A percentile compares a stretch with the other conserved stretches of the same genome.
phyloP scores from a whole-genome alignment of 2,113 vertebrate species.

The Oreotrochilus melanogaster region DNA sequence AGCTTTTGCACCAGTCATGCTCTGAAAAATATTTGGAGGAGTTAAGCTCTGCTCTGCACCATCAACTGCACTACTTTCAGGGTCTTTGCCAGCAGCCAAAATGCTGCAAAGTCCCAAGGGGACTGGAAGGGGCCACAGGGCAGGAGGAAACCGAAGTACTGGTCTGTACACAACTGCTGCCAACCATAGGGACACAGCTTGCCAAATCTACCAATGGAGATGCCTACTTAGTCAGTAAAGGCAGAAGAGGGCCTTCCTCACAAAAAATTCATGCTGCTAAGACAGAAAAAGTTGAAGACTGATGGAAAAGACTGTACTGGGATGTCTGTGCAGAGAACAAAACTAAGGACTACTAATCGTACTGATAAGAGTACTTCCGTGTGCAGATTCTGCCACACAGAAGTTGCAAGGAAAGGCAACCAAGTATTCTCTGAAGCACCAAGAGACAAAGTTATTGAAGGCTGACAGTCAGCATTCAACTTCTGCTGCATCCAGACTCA shows the following conservation, averaged over 20 bases:
- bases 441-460: background rate
- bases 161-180: rapidly evolving
- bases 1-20: background rate
- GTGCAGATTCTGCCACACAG: no score
- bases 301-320: background rate
- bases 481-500: background rate
- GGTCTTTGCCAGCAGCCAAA: background rate
- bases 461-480: background rate
- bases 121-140: background rate
- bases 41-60: background rate
- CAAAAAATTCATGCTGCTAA: background rate
- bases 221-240: background rate
- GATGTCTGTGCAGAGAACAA: background rate
- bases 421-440: background rate
- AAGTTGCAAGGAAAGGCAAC: background rate
- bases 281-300: background rate
- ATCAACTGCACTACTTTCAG: background rate
- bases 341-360: background rate
- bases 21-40: background rate
- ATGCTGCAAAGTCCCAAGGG: background rate
- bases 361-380: no score
- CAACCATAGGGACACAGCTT: background rate
- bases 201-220: background rate
- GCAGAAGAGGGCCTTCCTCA: background rate
- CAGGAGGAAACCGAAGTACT: background rate